Base-by-base conservation (phyloP, 2,888 invertebrate genomes). In the Tipula lateralis region DNA sequence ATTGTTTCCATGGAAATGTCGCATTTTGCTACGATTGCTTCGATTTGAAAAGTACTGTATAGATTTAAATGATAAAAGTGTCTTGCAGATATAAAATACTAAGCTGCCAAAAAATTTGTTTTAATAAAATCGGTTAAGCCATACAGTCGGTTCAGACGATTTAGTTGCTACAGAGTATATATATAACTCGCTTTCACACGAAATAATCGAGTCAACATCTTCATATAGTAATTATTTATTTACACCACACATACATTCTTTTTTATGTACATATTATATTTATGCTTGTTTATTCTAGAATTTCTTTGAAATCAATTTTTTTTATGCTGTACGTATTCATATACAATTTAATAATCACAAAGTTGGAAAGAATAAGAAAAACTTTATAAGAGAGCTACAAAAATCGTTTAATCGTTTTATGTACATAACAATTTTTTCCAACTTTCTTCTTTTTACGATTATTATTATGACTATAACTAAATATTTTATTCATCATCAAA, bases 361-460 rank as follows among this genome's bases (percentile, higher is more conserved):
- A 50, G 44, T 50, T 50, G n/a, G 16, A 16, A 50, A 50, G 16
- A 50, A n/a, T n/a, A 50, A 50, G 6, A 50, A 50, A 44, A 50
- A 50, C 44, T 50, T 50, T 50, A 50, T 50, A 50, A 50, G 16
- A n/a, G n/a, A 16, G 44, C 44, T 50, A 50, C 44, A 50, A 50
- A 50, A 50, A 50, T 50, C 44, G 44, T 50, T 50, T 50, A 50
- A 50, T 50, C 44, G 44, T 50, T 50, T 50, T 50, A 50, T 50
- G 44, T 50, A 50, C 16, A 50, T 16, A 50, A 50, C 19, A 50
- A 50, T 50, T 50, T 50, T 50, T 50, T 16, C 44, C n/a, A 16
- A n/a, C 16, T 50, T 50, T 50, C 44, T 16, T 50, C 16, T 50
- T 16, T 50, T 50, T 16, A 16, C 16, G n/a, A 44, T 44, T 44